A percentile compares a stretch with the other conserved stretches of the same genome.
These are phyloP conservation scores for Cecropterus lyciades DNA, from an alignment of 1,140 invertebrate genomes.

Conservation along the genomic window DNA sequence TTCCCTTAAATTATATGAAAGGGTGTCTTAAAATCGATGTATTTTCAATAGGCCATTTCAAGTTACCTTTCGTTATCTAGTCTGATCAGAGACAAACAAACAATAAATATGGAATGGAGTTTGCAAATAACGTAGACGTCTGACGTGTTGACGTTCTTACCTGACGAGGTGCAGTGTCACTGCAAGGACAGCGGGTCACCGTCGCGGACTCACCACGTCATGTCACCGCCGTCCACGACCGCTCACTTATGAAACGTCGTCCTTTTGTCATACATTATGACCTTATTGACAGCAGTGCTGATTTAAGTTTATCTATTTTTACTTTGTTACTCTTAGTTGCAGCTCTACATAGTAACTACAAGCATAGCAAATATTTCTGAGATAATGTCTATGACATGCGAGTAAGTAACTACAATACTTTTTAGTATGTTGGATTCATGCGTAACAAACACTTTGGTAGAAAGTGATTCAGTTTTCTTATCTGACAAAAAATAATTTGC, in stretches of 20 bases:
- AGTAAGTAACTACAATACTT: too few relatives aligned
- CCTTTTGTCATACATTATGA: slow-evolving; percentile 45
- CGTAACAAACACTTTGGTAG: too few relatives aligned
- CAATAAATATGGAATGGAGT: slow-evolving; percentile 25
- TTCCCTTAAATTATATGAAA: too few relatives aligned
- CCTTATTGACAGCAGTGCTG: slow-evolving; percentile 3
- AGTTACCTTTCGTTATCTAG: slow-evolving; percentile 18
- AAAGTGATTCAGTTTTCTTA: too few relatives aligned
- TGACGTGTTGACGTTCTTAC: slow-evolving; percentile 35
- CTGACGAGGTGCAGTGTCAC: slow-evolving; percentile 42
- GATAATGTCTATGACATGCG: too few relatives aligned
- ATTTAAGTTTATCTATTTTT: neutral
- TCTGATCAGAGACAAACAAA: slow-evolving; percentile 15
- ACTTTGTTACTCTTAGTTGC: neutral
- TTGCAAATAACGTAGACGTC: slow-evolving; percentile 23
- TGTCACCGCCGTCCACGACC: slow-evolving; percentile 33
- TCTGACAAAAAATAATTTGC: too few relatives aligned
- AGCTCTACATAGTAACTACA: too few relatives aligned
- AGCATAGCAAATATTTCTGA: too few relatives aligned
- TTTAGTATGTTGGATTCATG: too few relatives aligned
- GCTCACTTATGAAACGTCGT: slow-evolving; percentile 36
- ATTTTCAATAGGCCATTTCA: too few relatives aligned
- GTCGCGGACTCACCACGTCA: slow-evolving; percentile 36
- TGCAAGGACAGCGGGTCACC: slow-evolving; percentile 52
- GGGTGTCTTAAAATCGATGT: too few relatives aligned